These are phyloP conservation scores for Scophthalmus maximus DNA, from an alignment of 2,113 vertebrate genomes.

Conservation along the genomic window DNA sequence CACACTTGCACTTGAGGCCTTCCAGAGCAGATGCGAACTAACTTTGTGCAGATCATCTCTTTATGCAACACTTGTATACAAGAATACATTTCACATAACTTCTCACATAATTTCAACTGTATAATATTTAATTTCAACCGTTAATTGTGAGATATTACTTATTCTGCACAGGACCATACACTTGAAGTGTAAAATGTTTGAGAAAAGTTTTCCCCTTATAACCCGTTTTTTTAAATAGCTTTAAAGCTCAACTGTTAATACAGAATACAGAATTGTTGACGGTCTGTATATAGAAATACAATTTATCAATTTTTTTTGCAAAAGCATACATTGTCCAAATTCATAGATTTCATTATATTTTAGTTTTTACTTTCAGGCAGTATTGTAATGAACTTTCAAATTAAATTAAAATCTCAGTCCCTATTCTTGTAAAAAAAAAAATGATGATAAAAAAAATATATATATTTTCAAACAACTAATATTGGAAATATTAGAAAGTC, in stretches of 20 bases:
- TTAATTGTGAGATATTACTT: neutral
- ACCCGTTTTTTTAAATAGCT: no score
- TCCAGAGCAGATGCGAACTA: neutral
- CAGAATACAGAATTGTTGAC: neutral
- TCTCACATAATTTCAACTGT: neutral
- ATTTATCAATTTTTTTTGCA: neutral
- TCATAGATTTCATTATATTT: neutral
- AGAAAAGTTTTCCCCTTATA: no score
- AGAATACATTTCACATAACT: neutral
- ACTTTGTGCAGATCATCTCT: neutral
- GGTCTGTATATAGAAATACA: neutral
- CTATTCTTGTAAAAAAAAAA: neutral
- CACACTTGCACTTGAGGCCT: neutral
- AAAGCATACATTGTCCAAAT: neutral
- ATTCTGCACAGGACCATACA: neutral
- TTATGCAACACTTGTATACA: neutral
- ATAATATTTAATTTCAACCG: neutral
- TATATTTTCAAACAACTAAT: neutral
- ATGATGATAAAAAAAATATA: neutral
- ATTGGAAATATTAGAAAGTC: neutral
- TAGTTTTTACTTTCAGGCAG: no score
- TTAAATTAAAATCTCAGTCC: neutral
- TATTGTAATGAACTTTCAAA: neutral
- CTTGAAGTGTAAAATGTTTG: no score
- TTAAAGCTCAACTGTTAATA: no score